A percentile compares a stretch with the other conserved stretches of the same genome.
Conservation (phyloP, 2,888 invertebrate genomes). For the Cheilosia urbana region DNA sequence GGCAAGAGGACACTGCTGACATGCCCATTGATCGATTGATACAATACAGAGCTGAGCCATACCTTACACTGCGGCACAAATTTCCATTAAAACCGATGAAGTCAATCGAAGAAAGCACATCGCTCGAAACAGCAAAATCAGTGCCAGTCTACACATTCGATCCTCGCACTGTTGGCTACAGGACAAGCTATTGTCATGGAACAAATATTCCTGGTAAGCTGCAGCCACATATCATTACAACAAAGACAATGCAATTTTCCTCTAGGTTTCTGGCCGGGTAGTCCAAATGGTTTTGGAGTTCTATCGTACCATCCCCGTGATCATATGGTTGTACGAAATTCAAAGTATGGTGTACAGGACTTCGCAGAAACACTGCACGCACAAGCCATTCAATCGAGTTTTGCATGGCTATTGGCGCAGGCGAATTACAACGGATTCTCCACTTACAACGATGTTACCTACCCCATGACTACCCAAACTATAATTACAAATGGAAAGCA, state of each 20-base stretch:
- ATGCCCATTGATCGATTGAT: conserved; percentile 87
- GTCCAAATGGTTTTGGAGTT: conserved; percentile 90
- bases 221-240: neutral
- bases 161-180: conserved; percentile 87
- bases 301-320: conserved; percentile 90
- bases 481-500: conserved; percentile 94
- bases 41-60: conserved; percentile 88
- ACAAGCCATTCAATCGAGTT: conserved; percentile 91
- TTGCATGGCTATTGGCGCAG: conserved; percentile 91
- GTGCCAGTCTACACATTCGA: conserved; percentile 86
- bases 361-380: conserved; percentile 88
- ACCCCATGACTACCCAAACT: conserved; percentile 95
- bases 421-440: conserved; percentile 95
- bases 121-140: conserved; percentile 81
- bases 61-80: conserved; percentile 88
- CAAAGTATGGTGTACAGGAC: conserved; percentile 85
- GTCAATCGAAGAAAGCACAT: conserved; percentile 85
- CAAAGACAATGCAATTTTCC: neutral
- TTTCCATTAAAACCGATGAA: conserved; percentile 88
- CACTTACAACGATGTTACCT: conserved; percentile 94
- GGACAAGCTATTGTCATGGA: conserved; percentile 86
- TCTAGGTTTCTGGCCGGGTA: conserved; percentile 93
- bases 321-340: conserved; percentile 85
- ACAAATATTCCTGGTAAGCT: conserved; percentile 90
- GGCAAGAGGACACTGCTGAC: conserved; percentile 84